Conservation (phyloP, 2,888 invertebrate genomes). For the Achlya flavicornis region DNA sequence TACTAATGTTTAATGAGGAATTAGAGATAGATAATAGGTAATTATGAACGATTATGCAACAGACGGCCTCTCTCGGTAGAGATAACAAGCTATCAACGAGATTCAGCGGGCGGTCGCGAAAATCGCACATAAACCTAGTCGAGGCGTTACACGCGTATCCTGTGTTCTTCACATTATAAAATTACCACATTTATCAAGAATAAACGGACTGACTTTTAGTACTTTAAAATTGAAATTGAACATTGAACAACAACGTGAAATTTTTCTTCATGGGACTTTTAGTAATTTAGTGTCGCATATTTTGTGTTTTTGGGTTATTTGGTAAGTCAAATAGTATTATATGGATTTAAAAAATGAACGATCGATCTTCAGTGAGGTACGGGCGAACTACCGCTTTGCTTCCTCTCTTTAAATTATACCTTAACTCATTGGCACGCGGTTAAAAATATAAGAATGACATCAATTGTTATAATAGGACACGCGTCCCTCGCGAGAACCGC, state of each 20-base stretch:
- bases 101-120: conserved; percentile 58
- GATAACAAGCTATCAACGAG: conserved; percentile 46
- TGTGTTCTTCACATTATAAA: conserved; percentile 9
- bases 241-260: too few species aligned
- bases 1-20: conserved; percentile 27
- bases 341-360: too few species aligned
- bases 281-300: not conserved
- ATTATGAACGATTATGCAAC: conserved; percentile 72
- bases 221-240: too few species aligned
- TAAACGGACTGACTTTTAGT: too few species aligned
- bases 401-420: too few species aligned
- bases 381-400: too few species aligned
- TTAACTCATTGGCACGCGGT: too few species aligned
- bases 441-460: too few species aligned
- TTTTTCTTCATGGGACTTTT: not conserved
- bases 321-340: not conserved
- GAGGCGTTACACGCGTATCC: conserved; percentile 15
- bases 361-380: too few species aligned
- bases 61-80: conserved; percentile 51
- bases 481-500: too few species aligned
- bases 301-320: not conserved
- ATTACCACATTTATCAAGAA: conserved; percentile 4
- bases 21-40: conserved; percentile 58
- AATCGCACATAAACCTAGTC: conserved; percentile 23
- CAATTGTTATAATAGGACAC: too few species aligned